phyloP scores from a whole-genome alignment of 1,140 invertebrate species.

The Drosophila ercepeae region DNA sequence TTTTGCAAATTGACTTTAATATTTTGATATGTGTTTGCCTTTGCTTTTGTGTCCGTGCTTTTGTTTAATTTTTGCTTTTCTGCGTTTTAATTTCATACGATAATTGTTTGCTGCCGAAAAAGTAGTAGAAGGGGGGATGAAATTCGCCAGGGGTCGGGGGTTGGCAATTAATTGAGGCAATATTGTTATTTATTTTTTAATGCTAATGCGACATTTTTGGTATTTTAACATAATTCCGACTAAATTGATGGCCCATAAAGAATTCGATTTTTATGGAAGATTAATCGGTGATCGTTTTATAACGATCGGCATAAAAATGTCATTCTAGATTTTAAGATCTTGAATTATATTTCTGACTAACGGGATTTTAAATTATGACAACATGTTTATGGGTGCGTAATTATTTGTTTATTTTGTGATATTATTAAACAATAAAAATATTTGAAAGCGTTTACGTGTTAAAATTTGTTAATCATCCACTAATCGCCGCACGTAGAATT shows the following conservation, averaged over 20 bases:
- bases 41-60: slow-evolving; percentile 38
- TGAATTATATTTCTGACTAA: neutral
- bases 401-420: neutral
- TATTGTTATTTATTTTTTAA: slow-evolving; percentile 43
- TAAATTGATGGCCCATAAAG: slow-evolving; percentile 46
- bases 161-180: slow-evolving; percentile 47
- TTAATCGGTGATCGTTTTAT: slow-evolving; percentile 28
- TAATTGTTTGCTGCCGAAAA: slow-evolving; percentile 51
- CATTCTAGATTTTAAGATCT: slow-evolving; percentile 7
- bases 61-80: slow-evolving; percentile 52
- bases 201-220: slow-evolving; percentile 39
- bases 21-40: slow-evolving; percentile 45
- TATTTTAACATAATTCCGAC: slow-evolving; percentile 21
- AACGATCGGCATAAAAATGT: slow-evolving; percentile 20
- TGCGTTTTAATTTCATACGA: slow-evolving; percentile 60
- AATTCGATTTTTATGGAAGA: slow-evolving; percentile 40
- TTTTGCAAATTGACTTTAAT: slow-evolving; percentile 81
- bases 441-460: neutral
- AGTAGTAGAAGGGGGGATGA: neutral
- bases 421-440: neutral
- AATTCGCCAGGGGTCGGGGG: neutral
- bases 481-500: neutral
- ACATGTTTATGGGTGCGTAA: neutral
- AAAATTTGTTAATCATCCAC: neutral
- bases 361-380: neutral